Percentiles rank a stretch among this genome's conserved stretches.
phyloP scores from a whole-genome alignment of 2,888 invertebrate genomes.

The Eutolmus rufibarbis region DNA sequence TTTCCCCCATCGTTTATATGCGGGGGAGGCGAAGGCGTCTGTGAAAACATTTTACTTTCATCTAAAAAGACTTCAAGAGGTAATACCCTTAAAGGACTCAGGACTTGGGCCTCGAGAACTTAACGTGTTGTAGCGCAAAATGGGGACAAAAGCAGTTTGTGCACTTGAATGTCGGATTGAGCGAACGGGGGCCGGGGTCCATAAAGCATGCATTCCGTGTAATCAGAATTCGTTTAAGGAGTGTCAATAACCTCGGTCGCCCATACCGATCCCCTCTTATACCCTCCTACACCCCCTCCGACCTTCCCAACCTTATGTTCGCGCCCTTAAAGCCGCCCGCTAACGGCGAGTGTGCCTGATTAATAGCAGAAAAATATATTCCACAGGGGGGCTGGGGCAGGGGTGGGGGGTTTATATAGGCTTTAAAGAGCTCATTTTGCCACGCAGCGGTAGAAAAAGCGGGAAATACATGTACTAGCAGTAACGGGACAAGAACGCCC shows the following conservation, averaged over 20 bases:
- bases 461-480: neutral
- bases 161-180: conserved; percentile 26
- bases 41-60: conserved; percentile 34
- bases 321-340: neutral
- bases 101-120: conserved; percentile 8
- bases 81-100: conserved; percentile 30
- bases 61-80: conserved; percentile 25
- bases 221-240: conserved; percentile 19
- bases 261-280: neutral
- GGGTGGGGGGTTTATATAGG: neutral
- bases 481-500: neutral
- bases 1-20: neutral
- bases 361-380: neutral
- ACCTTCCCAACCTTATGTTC: neutral
- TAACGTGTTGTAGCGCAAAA: conserved; percentile 31
- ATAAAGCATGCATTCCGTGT: neutral
- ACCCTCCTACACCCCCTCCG: neutral
- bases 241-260: conserved; percentile 17
- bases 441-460: neutral
- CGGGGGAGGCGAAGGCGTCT: neutral
- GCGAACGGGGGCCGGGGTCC: neutral
- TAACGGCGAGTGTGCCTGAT: neutral
- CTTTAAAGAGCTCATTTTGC: neutral
- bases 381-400: neutral
- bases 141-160: conserved; percentile 30